Conservation (phyloP, 35 echinoderm and acorn worm species). For the Hemicentrotus pulcherrimus region DNA sequence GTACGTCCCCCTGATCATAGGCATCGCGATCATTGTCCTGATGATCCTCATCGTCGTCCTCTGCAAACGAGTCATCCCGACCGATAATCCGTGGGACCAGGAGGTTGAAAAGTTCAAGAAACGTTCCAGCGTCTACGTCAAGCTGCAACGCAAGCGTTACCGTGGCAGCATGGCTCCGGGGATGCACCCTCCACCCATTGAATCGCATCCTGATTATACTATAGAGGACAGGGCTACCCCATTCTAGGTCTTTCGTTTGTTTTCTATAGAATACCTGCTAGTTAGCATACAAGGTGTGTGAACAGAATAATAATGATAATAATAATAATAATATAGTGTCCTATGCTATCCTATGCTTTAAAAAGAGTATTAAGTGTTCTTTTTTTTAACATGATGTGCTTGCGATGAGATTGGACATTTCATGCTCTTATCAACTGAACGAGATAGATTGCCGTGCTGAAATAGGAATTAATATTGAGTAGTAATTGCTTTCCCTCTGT, state of each 20-base stretch:
- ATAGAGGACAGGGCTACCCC: slow-evolving; percentile 47
- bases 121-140: slow-evolving; percentile 62
- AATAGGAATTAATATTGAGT: no score
- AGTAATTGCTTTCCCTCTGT: no score
- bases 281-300: background rate
- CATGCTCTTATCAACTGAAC: no score
- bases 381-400: no score
- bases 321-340: no score
- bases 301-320: background rate
- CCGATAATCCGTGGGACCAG: slow-evolving; percentile 84
- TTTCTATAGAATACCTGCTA: background rate
- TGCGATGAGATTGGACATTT: no score
- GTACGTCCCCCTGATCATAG: slow-evolving; percentile 70
- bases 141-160: slow-evolving; percentile 64
- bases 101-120: slow-evolving; percentile 61
- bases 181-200: slow-evolving; percentile 24
- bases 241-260: slow-evolving; percentile 38
- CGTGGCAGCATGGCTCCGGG: slow-evolving; percentile 69
- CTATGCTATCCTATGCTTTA: no score
- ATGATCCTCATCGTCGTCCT: slow-evolving; percentile 85
- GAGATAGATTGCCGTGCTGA: no score
- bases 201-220: slow-evolving; percentile 49
- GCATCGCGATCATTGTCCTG: slow-evolving; percentile 59
- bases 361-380: no score
- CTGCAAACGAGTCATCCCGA: slow-evolving; percentile 75